Conservation (phyloP, 1,140 invertebrate species). For the Drosophila teissieri region DNA sequence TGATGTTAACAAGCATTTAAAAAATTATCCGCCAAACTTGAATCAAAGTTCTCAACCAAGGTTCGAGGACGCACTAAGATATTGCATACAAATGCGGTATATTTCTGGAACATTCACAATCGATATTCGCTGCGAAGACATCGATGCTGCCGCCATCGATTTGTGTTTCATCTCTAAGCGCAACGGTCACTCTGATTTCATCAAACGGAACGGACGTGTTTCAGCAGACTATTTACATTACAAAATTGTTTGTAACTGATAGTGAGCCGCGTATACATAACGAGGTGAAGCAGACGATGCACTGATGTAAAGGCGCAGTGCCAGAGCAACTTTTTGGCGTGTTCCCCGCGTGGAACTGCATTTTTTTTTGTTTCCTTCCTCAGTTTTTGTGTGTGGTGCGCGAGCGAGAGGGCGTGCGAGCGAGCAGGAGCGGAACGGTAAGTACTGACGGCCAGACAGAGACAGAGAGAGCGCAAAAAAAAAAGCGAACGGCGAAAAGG, state of each 20-base stretch:
- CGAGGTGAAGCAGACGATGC: conserved; percentile 61
- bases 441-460: conserved; percentile 53
- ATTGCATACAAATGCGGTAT: background rate
- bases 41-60: background rate
- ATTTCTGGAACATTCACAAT: background rate
- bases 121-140: background rate
- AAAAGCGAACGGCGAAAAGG: conserved; percentile 36
- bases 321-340: conserved; percentile 51
- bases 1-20: too few species aligned
- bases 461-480: conserved; percentile 36
- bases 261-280: conserved; percentile 40
- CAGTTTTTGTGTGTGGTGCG: conserved; percentile 68
- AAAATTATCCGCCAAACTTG: too few species aligned
- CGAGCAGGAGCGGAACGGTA: conserved; percentile 57
- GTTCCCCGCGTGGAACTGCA: conserved; percentile 71
- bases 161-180: background rate
- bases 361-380: conserved; percentile 78
- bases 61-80: background rate
- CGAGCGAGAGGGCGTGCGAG: conserved; percentile 22
- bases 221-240: conserved; percentile 61
- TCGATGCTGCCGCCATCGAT: background rate
- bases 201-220: conserved; percentile 56
- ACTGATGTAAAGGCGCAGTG: conserved; percentile 69
- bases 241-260: conserved; percentile 76
- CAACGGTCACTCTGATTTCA: conserved; percentile 14